Conservation (phyloP, 2,797 vertebrate genomes). For the Streptopelia turtur region DNA sequence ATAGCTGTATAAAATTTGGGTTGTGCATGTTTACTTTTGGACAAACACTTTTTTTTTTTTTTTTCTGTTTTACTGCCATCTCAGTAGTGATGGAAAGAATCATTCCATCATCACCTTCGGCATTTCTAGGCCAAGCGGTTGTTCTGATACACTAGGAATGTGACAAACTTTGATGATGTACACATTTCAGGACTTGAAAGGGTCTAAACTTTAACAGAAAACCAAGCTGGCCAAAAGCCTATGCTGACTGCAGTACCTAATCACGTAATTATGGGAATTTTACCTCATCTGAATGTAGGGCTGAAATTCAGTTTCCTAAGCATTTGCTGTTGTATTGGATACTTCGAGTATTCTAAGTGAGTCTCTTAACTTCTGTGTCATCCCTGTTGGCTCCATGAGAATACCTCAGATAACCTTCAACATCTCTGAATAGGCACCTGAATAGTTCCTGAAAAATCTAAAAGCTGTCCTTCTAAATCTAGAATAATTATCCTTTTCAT, state of each 20-base stretch:
- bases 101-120: neutral
- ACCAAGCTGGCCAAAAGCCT: neutral
- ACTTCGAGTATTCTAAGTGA: neutral
- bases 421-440: neutral
- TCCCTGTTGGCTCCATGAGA: neutral
- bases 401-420: neutral
- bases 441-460: constrained; percentile 9
- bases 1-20: neutral
- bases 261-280: neutral
- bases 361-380: neutral
- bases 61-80: neutral
- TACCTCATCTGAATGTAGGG: neutral
- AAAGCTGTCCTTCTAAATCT: neutral
- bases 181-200: neutral
- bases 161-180: neutral
- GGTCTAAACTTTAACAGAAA: neutral
- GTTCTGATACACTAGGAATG: neutral
- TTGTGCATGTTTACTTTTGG: neutral
- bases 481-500: neutral
- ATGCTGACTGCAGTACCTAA: neutral
- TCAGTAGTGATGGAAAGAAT: neutral
- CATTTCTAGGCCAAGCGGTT: neutral
- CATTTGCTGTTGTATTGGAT: neutral
- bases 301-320: neutral
- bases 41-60: neutral